Conservation (phyloP, 2,888 invertebrate species). For the Scaptomyza polygonia region DNA sequence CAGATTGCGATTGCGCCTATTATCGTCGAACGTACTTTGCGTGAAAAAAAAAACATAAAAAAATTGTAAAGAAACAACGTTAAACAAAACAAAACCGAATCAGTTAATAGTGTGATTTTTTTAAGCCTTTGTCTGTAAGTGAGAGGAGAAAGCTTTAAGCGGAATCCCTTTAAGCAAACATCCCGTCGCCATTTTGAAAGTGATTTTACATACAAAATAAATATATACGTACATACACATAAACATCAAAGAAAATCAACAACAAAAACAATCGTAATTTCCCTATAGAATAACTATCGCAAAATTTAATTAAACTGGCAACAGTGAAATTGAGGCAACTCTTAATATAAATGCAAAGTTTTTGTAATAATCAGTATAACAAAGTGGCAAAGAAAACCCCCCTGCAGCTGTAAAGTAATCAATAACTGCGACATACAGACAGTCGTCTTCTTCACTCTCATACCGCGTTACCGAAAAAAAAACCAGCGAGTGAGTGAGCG, state of each 20-base stretch:
- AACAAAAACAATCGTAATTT: slow-evolving; percentile 49
- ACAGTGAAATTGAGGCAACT: slow-evolving; percentile 62
- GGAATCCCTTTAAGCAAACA: slow-evolving; percentile 71
- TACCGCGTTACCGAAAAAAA: slow-evolving; percentile 37
- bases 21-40: slow-evolving; percentile 62
- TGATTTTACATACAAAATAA: slow-evolving; percentile 72
- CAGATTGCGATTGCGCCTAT: slow-evolving; percentile 26
- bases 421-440: slow-evolving; percentile 68
- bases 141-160: slow-evolving; percentile 78
- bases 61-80: slow-evolving; percentile 54
- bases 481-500: slow-evolving; percentile 46
- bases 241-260: slow-evolving; percentile 48
- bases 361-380: slow-evolving; percentile 65
- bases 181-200: slow-evolving; percentile 80
- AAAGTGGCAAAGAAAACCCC: slow-evolving; percentile 66
- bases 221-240: slow-evolving; percentile 49
- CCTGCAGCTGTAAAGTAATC: slow-evolving; percentile 64
- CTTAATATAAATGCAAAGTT: slow-evolving; percentile 55
- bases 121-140: slow-evolving; percentile 76
- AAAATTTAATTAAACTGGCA: slow-evolving; percentile 52
- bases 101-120: slow-evolving; percentile 78
- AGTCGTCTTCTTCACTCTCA: slow-evolving; percentile 60
- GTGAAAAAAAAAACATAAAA: slow-evolving; percentile 44
- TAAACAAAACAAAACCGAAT: slow-evolving; percentile 66
- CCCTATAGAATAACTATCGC: slow-evolving; percentile 32